Percentiles rank a stretch among this genome's conserved stretches.
Evolutionary conservation across 2,888 invertebrate genomes (phyloP).

Genomic region (Lottia gigantea): DNA sequence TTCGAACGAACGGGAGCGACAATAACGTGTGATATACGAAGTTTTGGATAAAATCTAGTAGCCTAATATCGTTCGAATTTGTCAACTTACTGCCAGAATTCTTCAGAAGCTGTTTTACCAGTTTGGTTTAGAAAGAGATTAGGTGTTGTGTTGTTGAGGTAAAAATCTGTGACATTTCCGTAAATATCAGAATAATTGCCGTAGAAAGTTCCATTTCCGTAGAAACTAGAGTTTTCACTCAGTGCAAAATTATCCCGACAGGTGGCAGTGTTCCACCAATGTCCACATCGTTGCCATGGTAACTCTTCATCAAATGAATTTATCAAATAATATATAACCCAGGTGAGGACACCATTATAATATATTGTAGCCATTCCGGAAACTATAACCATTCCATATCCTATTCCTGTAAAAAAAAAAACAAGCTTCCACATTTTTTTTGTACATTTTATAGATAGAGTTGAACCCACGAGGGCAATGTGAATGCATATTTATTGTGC

Average conservation of each 20-base stretch:
- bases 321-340: slow-evolving; percentile 49
- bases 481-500: no score
- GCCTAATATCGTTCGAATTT: no score
- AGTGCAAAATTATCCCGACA: slow-evolving; percentile 30
- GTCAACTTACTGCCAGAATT: slow-evolving; percentile 50
- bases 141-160: slow-evolving; percentile 2
- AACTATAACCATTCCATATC: slow-evolving; percentile 50
- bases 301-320: slow-evolving; percentile 42
- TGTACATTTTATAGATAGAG: no score
- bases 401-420: slow-evolving; percentile 36
- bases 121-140: background rate
- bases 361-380: slow-evolving; percentile 50
- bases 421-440: no score
- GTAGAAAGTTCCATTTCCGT: slow-evolving; percentile 11
- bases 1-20: no score
- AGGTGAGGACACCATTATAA: slow-evolving; percentile 49
- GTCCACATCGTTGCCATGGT: slow-evolving; percentile 44
- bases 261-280: slow-evolving; percentile 45
- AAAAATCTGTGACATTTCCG: background rate
- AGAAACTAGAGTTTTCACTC: background rate
- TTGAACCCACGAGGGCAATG: no score
- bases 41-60: no score
- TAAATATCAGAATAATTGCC: background rate
- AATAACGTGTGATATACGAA: no score
- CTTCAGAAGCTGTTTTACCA: slow-evolving; percentile 40